Evolutionary conservation across 2,113 vertebrate species (phyloP), one percentile per base, ranked within the genome.

Genomic region (Percopsis transmontana): DNA sequence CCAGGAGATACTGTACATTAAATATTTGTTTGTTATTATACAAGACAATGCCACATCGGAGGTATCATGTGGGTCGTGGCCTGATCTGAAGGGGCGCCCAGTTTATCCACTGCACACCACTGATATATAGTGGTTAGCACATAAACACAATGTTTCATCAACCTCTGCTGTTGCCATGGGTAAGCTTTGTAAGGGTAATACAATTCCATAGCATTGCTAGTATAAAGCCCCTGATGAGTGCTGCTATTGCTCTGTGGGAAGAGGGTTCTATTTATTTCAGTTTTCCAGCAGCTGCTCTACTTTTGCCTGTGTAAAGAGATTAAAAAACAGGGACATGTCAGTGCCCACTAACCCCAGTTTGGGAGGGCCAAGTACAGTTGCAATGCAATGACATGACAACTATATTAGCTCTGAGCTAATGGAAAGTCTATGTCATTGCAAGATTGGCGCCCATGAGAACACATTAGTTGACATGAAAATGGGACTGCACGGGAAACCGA

Each of bases 381-480:
- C 27, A 45, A 15, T 45, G 42, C 39, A 3, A 59, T 72, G 40
- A 64, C 57, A 54, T 62, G 70, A 81, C 70, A 83, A 58, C 76
- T 19, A 59, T 70, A 74, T 78, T 38, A 61, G 71, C 39, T 58
- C 13, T 1, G 60, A 76, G 60, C 72, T 80, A 84, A 82, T 86
- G 79, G 84, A 86, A 82, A 80, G 72, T 84, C 68, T 60, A 58
- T 84, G 82, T 86, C 54, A 19, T 39, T 53, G 60, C 11, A 2
- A 62, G 65, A 66, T 67, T 10, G 63, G 75, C 66, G 72, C 74
- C 76, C 79, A 73, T 24, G 76, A 73, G 76, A 58, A 61, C 66
- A 66, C 74, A 80, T 74, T 15, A 70, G 48, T 18, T 20, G 48
- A 18, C 1, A 11, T 51, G 18, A 61, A 70, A 56, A 56, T 24